phyloP scores from a whole-genome alignment of 2,797 vertebrate species.

The Spondyliosoma cantharus region DNA sequence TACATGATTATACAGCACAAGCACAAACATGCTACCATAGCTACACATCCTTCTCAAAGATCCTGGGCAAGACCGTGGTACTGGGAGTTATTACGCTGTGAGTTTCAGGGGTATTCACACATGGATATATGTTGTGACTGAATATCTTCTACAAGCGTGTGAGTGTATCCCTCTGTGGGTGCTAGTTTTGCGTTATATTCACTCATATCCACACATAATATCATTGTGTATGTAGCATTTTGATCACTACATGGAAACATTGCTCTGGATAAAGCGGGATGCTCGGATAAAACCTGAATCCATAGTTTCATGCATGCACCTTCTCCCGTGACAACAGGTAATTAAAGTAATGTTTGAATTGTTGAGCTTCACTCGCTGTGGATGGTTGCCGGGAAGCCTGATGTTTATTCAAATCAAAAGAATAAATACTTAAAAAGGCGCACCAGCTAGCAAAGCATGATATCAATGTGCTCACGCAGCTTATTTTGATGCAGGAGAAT shows the following conservation, averaged over 20 bases:
- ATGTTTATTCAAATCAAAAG: conserved; percentile 21
- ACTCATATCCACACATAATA: conserved; percentile 13
- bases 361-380: conserved; percentile 11
- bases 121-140: conserved; percentile 15
- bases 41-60: conserved; percentile 35
- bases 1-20: conserved; percentile 34
- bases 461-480: conserved; percentile 22
- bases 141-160: not conserved
- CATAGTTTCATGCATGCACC: conserved; percentile 18
- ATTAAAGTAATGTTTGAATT: conserved; percentile 53
- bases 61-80: conserved; percentile 16
- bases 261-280: not conserved
- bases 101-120: conserved; percentile 21
- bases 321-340: conserved; percentile 13
- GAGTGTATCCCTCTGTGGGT: not conserved
- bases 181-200: conserved; percentile 13
- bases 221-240: not conserved
- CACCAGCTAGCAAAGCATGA: conserved; percentile 17
- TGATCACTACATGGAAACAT: not conserved
- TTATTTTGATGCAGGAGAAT: conserved; percentile 51
- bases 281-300: conserved; percentile 26
- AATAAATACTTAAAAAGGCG: not conserved
- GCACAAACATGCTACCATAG: conserved; percentile 20
- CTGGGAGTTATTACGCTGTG: conserved; percentile 12
- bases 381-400: conserved; percentile 13